These are phyloP conservation scores for Danaus chrysippus DNA, from an alignment of 2,888 invertebrate species.

Conservation along the genomic window DNA sequence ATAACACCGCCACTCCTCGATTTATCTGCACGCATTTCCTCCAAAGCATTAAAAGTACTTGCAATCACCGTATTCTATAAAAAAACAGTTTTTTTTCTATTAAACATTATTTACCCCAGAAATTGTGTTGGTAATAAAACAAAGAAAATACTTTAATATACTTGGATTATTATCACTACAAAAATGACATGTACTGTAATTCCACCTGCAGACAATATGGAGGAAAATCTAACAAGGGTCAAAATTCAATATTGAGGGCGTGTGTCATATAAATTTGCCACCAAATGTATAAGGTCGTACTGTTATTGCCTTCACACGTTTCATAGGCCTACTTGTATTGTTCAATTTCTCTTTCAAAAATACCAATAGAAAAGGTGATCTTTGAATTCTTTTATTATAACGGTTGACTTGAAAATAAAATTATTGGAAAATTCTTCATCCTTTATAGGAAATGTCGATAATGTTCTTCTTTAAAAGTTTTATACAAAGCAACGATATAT, in stretches of 20 bases:
- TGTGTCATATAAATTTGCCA: background rate
- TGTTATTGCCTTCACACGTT: constrained; percentile 5
- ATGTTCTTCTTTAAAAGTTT: too few relatives aligned
- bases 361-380: constrained; percentile 1
- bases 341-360: background rate
- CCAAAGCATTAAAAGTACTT: constrained; percentile 60
- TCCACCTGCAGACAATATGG: background rate
- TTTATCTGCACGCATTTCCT: constrained; percentile 54
- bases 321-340: background rate
- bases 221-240: constrained; percentile 1
- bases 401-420: background rate
- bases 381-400: background rate
- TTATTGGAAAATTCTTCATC: too few relatives aligned
- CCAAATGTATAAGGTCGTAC: constrained; percentile 2
- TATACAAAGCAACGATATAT: too few relatives aligned
- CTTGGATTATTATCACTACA: too few relatives aligned
- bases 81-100: constrained; percentile 2
- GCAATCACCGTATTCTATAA: constrained; percentile 62
- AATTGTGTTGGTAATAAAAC: too few relatives aligned
- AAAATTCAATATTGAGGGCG: constrained; percentile 5
- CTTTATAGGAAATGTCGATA: too few relatives aligned
- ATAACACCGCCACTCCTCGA: constrained; percentile 58
- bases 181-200: background rate
- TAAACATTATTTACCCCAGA: too few relatives aligned
- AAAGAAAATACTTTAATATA: too few relatives aligned